A percentile compares a stretch with the other conserved stretches of the same genome.
Evolutionary conservation across 2,888 invertebrate genomes (phyloP).

Genomic region (Platypus cylindrus): DNA sequence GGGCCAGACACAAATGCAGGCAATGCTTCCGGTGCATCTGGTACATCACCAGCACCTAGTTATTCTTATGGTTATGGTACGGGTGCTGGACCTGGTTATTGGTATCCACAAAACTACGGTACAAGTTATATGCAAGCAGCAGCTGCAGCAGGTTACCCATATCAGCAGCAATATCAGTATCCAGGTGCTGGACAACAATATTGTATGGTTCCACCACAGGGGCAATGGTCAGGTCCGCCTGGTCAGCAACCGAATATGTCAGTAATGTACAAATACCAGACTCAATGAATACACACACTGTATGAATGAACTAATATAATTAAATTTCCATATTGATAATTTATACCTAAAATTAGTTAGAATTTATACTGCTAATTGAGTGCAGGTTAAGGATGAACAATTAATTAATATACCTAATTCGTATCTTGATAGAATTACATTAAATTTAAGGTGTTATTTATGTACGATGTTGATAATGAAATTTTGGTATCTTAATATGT

Average conservation of each 20-base stretch:
- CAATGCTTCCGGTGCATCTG: constrained; percentile 24
- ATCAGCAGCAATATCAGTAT: constrained; percentile 39
- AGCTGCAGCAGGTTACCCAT: constrained; percentile 28
- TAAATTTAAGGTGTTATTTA: too few relatives aligned
- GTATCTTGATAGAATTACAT: too few relatives aligned
- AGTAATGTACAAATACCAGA: constrained; percentile 68
- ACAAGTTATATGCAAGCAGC: constrained; percentile 46
- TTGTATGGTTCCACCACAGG: constrained; percentile 35
- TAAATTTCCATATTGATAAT: too few relatives aligned
- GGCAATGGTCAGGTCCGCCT: constrained; percentile 31
- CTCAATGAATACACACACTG: too few relatives aligned
- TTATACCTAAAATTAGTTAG: too few relatives aligned
- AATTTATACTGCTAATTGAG: too few relatives aligned
- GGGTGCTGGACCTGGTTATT: constrained; percentile 71
- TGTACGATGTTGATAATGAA: too few relatives aligned
- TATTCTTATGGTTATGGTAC: constrained; percentile 75
- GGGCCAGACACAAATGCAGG: constrained; percentile 36
- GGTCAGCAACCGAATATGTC: constrained; percentile 35
- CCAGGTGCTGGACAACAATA: constrained; percentile 41
- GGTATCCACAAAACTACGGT: constrained; percentile 55
- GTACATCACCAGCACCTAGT: constrained; percentile 46
- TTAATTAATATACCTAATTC: too few relatives aligned
- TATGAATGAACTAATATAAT: constrained; percentile 36
- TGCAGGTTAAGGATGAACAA: too few relatives aligned
- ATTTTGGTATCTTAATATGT: too few relatives aligned